Percentiles rank a stretch among this genome's conserved stretches.
phyloP scores from a whole-genome alignment of 1,140 invertebrate species.

The Cotesia vestalis region DNA sequence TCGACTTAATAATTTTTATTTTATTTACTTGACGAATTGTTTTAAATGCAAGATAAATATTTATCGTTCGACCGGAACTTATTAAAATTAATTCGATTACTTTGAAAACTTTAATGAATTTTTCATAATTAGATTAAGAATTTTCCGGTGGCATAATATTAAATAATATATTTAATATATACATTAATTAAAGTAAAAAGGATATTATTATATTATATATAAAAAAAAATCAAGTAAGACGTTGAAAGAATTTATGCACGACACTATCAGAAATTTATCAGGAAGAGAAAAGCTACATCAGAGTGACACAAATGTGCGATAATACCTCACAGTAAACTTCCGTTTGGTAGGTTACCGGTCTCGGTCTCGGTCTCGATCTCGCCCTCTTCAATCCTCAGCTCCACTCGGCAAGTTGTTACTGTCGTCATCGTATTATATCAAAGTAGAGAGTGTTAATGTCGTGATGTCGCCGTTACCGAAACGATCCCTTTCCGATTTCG shows the following conservation, averaged over 20 bases:
- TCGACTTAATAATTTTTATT: too few relatives aligned
- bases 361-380: neutral
- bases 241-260: conserved; percentile 21
- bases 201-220: neutral
- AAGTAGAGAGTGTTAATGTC: conserved; percentile 14
- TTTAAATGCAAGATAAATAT: too few relatives aligned
- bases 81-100: too few relatives aligned
- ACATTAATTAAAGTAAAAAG: too few relatives aligned
- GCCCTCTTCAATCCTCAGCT: too few relatives aligned
- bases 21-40: too few relatives aligned
- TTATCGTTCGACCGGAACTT: too few relatives aligned
- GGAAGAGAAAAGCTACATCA: conserved; percentile 19
- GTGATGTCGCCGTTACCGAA: conserved; percentile 25
- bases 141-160: too few relatives aligned
- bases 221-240: neutral
- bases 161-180: too few relatives aligned
- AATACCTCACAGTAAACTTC: conserved; percentile 30
- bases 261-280: conserved; percentile 27
- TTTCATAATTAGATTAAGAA: too few relatives aligned
- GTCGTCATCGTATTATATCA: too few relatives aligned
- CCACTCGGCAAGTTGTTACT: neutral
- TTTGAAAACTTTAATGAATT: too few relatives aligned
- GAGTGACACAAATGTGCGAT: conserved; percentile 29
- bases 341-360: conserved; percentile 11
- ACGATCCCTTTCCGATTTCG: conserved; percentile 35